A percentile compares a stretch with the other conserved stretches of the same genome.
Evolutionary conservation across 2,113 vertebrate genomes (phyloP).

Genomic region (Gymnogyps californianus): DNA sequence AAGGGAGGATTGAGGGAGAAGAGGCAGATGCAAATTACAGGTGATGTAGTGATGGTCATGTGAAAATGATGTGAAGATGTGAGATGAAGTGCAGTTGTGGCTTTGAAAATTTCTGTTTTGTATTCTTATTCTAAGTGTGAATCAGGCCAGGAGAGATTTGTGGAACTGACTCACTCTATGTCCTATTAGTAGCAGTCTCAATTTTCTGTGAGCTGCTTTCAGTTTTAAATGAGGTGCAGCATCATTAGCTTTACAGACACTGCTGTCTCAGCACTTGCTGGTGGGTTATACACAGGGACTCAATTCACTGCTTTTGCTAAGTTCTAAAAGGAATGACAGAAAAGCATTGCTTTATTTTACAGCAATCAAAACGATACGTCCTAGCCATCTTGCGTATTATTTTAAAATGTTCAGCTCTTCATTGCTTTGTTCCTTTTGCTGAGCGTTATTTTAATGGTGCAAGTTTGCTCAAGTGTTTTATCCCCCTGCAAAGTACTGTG

Average conservation of each 20-base stretch:
- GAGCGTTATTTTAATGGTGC: background rate
- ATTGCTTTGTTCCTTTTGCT: background rate
- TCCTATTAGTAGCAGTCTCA: background rate
- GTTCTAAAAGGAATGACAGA: background rate
- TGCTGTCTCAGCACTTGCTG: background rate
- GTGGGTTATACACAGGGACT: background rate
- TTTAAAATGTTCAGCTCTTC: background rate
- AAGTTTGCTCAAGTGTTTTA: background rate
- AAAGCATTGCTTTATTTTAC: background rate
- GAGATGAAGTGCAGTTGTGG: background rate
- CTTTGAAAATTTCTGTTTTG: background rate
- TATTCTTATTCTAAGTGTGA: background rate
- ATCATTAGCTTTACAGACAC: background rate
- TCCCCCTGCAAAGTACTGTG: background rate
- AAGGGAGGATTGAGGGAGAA: background rate
- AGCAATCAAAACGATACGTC: background rate
- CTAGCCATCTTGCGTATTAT: background rate
- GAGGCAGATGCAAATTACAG: background rate
- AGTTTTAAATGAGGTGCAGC: background rate
- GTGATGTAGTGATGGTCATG: background rate
- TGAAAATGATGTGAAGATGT: background rate
- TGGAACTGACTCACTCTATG: background rate
- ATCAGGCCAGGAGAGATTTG: background rate
- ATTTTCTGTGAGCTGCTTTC: background rate
- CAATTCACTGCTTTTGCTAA: background rate